Evolutionary conservation across 2,888 invertebrate species (phyloP), one percentile per base, ranked within the genome.

Genomic region (Neoscelio sp.): DNA sequence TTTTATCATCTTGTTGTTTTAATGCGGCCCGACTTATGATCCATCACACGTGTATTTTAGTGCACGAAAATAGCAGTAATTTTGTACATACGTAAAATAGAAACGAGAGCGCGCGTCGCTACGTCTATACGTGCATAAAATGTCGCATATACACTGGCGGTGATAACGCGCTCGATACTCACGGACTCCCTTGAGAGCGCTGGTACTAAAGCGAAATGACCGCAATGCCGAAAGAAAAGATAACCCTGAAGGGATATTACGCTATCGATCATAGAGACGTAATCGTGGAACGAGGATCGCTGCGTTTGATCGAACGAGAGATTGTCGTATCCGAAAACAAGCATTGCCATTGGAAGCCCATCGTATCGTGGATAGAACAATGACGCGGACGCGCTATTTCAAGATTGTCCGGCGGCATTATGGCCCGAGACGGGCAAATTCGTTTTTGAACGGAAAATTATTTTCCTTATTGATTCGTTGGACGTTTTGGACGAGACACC

Each of bases 201-300:
- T 52, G 56, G 75, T 73, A 80, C 80, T 82, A 82, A 82, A 82
- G 78, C 74, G 75, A 84, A 84, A 84, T 84, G 81, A 82, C 82
- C 82, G 80, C 80, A 82, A 82, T 80, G 75, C 78, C 77, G 75
- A 80, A 81, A 82, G 81, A 82, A 82, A 81, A 67, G 76, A 81
- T 77, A 78, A 65, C 62, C 71, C 74, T 75, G 70, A 58, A 80
- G 62, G 65, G 74, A 67, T 73, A 68, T 67, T 52, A 67, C 68
- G 68, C 56, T 81, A 82, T 82, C 79, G 82, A 82, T 82, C 82
- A 82, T 71, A 77, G 62, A 54, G 42, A 68, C 70, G 77, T 71
- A 77, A 73, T 76, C 76, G 67, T 18, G 70, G 40, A 50, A 35
- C 33, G 67, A 65, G 58, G 70, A 38, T 62, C 64, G 67, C 68